Evolutionary conservation across 1,140 invertebrate genomes (phyloP), one percentile per base, ranked within the genome.

Genomic region (Drosophila murphyi): DNA sequence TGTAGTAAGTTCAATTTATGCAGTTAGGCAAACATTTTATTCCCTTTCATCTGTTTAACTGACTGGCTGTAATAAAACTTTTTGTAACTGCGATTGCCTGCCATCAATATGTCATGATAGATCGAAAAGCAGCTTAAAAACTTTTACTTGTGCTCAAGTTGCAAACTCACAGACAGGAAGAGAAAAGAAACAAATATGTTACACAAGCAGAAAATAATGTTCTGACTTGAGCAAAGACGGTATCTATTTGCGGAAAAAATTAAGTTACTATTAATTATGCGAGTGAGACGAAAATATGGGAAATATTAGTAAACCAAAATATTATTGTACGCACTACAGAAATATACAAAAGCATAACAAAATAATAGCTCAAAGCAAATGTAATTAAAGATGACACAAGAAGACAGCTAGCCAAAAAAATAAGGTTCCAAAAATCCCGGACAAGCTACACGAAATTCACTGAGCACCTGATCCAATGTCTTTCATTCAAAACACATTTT

Each of bases 61-160:
- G 8, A 35, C 57, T 35, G 43, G n/a, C 31, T 35, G 35, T 48
- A 28, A 47, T 34, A 45, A 12, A 68, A 70, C 51, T 74, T 74
- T 70, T 20, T 0, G 3, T 28, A 62, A 74, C 64, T 67, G 12
- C 43, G 50, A 43, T 69, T 45, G 52, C 5, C 32, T 48, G 72
- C 41, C 63, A 68, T 62, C 69, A 76, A 80, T 80, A 59, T 64
- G 68, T 68, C 60, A 62, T 20, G 39, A 48, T 65, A 61, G 54
- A 76, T 76, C 63, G 48, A 43, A 79, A 80, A 77, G 68, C 81
- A 63, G 62, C 81, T 83, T 85, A 67, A 65, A 82, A 85, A 72
- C 54, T 85, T 80, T 61, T 70, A 63, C 47, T 61, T 70, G 39
- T 54, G 50, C 20, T 43, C 47, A 62, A 55, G 12, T 45, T 65